Evolutionary conservation across 2,888 invertebrate species (phyloP), one percentile per base, ranked within the genome.

Genomic region (Drosophila borborema): DNA sequence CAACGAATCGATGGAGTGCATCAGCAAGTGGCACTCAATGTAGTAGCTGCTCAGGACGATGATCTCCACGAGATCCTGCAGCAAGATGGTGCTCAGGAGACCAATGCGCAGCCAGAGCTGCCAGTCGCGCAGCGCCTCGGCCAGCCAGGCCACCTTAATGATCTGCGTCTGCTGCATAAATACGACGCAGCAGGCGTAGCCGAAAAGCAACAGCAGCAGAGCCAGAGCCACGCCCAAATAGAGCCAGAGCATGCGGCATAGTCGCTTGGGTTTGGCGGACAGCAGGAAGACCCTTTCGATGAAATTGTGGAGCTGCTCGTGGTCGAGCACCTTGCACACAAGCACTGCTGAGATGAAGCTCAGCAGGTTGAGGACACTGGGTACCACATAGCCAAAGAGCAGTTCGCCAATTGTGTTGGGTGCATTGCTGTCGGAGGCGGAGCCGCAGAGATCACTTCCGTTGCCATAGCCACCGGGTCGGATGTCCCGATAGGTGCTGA

Each of bases 1-100:
- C 16, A 96, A 92, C 0, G 96, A 95, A 38, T 95, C 94, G 53
- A 96, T 95, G 18, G 96, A 95, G 84, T 96, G 95, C 90, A 97
- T 96, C 7, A 96, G 93, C 64, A 97, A 93, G 91, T 97, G 96
- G 55, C 96, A 96, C 93, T 97, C 97, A 28, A 97, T 94, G 84
- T 97, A 97, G 92, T 97, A 97, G 92, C 96, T 97, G 38, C 96
- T 96, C 76, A 97, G 95, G 61, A 97, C 95, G 5, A 97, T 96
- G n/a, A 96, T 96, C 92, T 97, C 97, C 63, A 97, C 95, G 92
- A 96, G 95, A 91, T 97, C 97, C 90, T 97, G 97, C 92, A 95
- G 95, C 70, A 96, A 91, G 12, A 97, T 96, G 76, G 96, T 95
- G 46, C 95, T 91, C 36, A 96, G 94, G 66, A 97, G 92, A 9